Evolutionary conservation across 2,113 vertebrate species (phyloP), one percentile per base, ranked within the genome.

Genomic region (Callorhinus ursinus): DNA sequence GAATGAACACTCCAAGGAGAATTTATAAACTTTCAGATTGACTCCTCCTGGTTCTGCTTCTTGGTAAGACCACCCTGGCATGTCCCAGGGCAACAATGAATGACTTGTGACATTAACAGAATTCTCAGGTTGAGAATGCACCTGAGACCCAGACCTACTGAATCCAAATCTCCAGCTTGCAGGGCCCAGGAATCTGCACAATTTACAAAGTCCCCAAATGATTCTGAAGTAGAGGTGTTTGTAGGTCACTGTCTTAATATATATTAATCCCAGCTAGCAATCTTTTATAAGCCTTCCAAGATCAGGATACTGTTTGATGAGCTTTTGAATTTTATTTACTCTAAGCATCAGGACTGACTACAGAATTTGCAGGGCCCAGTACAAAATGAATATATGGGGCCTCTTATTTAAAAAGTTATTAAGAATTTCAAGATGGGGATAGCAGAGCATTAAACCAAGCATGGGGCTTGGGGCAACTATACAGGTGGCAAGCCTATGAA

Each of bases 261-360:
- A 1, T 39, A 71, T 12, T 21, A 21, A 42, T 49, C 9, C 42
- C 33, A 22, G 11, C n/a, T 63, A 24, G 18, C 28, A 26, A 46
- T 26, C 77, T 53, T n/a, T 42, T 80, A 16, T 33, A 69, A 76
- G 18, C n/a, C 12, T 63, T 71, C 69, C 28, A 55, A 53, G 72
- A 67, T 31, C 53, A 88, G 55, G 11, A 42, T 26, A 33, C 11
- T 63, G 4, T 67, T 83, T 88, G 55, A 65, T 51, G 28, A 65
- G 16, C 16, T n/a, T 84, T 51, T 65, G 61, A 71, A 85, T 93
- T 79, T 88, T 89, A 84, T 92, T 91, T 57, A 87, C 74, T 7
- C 15, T 15, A 71, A 72, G 24, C 39, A 11, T 71, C n/a, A 65
- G 9, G 31, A 71, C 21, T 57, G 53, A 63, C 85, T 74, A 4